These are phyloP conservation scores for Andrena flavipes DNA, from an alignment of 2,888 invertebrate genomes.

Conservation along the genomic window DNA sequence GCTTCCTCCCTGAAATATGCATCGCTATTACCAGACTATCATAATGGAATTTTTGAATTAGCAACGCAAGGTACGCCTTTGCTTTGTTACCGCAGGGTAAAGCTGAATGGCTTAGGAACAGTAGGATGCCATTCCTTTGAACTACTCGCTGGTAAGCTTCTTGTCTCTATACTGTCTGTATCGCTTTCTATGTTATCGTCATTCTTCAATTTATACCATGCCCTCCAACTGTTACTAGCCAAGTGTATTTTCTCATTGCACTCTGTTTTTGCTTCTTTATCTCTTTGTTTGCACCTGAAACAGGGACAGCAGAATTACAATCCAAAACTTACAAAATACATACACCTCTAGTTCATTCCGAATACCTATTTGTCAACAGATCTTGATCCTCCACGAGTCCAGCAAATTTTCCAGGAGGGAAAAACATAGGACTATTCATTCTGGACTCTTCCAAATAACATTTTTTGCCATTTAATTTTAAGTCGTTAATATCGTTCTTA, in stretches of 20 bases:
- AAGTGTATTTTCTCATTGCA: constrained; percentile 78
- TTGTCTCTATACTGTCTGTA: constrained; percentile 80
- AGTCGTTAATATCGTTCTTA: constrained; percentile 58
- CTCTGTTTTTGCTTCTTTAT: constrained; percentile 76
- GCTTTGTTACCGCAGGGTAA: constrained; percentile 88
- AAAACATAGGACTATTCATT: constrained; percentile 76
- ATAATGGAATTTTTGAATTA: background rate
- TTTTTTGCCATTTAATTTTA: constrained; percentile 80
- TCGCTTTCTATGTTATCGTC: constrained; percentile 77
- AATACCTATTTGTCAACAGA: constrained; percentile 77
- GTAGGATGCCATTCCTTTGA: constrained; percentile 85
- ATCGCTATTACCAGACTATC: background rate
- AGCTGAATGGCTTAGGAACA: constrained; percentile 89
- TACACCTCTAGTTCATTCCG: background rate
- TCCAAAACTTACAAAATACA: background rate
- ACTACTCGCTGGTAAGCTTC: constrained; percentile 79
- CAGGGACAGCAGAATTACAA: background rate
- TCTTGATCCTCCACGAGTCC: constrained; percentile 81
- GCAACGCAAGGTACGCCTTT: background rate
- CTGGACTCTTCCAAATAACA: constrained; percentile 80
- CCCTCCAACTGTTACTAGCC: constrained; percentile 73
- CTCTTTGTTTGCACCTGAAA: constrained; percentile 73
- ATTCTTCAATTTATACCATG: constrained; percentile 79
- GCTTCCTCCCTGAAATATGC: constrained; percentile 87
- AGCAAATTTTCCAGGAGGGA: constrained; percentile 76